These are phyloP conservation scores for Myotis findleyi DNA, from an alignment of 2,797 vertebrate species.

Conservation along the genomic window DNA sequence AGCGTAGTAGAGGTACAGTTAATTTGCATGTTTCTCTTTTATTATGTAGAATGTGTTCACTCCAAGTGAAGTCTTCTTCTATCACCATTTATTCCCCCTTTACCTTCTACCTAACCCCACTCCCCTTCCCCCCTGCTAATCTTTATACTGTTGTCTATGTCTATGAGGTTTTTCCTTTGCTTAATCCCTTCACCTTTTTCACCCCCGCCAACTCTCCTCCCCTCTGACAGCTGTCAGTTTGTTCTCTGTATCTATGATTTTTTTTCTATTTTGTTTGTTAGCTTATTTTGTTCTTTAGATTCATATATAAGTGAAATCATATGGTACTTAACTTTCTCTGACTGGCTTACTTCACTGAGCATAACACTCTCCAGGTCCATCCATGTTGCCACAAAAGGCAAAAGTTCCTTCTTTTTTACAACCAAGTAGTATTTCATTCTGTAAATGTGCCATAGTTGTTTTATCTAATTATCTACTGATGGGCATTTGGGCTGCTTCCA, in stretches of 20 bases:
- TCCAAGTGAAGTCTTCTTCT: neutral
- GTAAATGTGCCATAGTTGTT: neutral
- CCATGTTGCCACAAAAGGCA: neutral
- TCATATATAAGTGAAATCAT: neutral
- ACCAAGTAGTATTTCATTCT: neutral
- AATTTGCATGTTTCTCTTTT: too few relatives aligned
- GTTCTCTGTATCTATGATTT: neutral
- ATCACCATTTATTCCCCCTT: neutral
- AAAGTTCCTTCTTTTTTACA: neutral
- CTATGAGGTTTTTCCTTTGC: neutral
- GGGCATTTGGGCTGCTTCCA: neutral
- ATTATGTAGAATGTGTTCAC: neutral
- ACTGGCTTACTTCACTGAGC: neutral
- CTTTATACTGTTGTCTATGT: neutral
- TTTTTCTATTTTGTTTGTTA: neutral
- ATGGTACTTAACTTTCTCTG: neutral
- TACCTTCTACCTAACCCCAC: neutral
- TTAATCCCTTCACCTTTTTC: neutral
- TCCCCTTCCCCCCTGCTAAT: too few relatives aligned
- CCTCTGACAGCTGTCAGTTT: neutral
- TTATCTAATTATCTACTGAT: neutral
- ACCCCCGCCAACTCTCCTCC: neutral
- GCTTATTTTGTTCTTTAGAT: neutral
- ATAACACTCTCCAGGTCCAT: neutral
- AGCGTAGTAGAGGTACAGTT: too few relatives aligned